Evolutionary conservation across 2,797 vertebrate genomes (phyloP).

Genomic region (Scleropages formosus): DNA sequence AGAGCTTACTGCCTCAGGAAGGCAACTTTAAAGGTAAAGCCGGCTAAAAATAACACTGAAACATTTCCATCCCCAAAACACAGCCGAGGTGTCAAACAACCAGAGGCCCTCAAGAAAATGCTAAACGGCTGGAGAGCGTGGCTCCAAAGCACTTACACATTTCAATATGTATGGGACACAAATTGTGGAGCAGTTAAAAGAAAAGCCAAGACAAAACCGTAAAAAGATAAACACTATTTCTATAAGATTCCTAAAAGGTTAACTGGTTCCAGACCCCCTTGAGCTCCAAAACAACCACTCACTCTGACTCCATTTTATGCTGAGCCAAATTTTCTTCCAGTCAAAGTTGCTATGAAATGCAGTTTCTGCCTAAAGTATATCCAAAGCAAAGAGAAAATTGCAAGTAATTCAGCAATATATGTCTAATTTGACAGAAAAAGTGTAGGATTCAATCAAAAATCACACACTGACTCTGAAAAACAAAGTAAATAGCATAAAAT

Average conservation of each 20-base stretch:
- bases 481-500: conserved; percentile 11
- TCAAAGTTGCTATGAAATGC: background rate
- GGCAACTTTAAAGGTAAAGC: conserved; percentile 17
- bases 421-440: background rate
- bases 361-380: too few species aligned
- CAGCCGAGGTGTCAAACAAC: conserved; percentile 29
- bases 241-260: background rate
- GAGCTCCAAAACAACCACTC: background rate
- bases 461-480: too few species aligned
- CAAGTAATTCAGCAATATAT: background rate
- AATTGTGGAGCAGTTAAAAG: background rate
- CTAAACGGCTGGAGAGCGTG: background rate
- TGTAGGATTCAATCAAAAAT: background rate
- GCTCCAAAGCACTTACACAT: conserved; percentile 10
- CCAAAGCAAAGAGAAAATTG: background rate
- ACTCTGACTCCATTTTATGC: conserved; percentile 4
- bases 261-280: background rate
- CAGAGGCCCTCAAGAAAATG: conserved; percentile 24
- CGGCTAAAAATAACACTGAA: conserved; percentile 26
- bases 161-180: background rate
- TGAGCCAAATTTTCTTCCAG: background rate
- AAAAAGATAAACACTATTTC: background rate
- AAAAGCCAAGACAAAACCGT: background rate
- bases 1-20: background rate
- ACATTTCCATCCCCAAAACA: conserved; percentile 12